A percentile compares a stretch with the other conserved stretches of the same genome.
Conservation (phyloP, 2,888 invertebrate genomes). For the Rambutsinella grinnellia region DNA sequence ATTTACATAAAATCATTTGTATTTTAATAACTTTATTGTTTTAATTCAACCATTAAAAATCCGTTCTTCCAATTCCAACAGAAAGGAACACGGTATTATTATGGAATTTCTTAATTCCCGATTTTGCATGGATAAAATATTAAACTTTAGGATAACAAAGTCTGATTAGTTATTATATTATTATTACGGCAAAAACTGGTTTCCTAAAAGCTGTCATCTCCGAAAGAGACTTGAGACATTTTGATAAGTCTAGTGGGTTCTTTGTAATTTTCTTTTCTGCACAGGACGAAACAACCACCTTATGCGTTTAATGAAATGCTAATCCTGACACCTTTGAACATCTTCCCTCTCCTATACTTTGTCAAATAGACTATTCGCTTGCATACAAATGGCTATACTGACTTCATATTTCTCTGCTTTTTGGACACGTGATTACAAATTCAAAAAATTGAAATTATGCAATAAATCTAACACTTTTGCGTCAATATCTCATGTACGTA, state of each 20-base stretch:
- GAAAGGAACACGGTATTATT: too few species aligned
- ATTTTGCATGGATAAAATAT: neutral
- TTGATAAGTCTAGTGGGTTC: conserved; percentile 7
- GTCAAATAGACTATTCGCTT: too few species aligned
- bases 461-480: conserved; percentile 17
- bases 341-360: too few species aligned
- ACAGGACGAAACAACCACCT: too few species aligned
- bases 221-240: conserved; percentile 29
- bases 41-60: too few species aligned
- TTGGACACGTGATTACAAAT: too few species aligned
- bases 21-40: too few species aligned
- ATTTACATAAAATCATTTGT: too few species aligned
- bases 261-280: neutral
- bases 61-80: neutral
- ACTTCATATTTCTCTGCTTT: too few species aligned
- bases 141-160: neutral
- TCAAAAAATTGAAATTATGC: conserved; percentile 10
- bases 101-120: neutral
- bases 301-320: too few species aligned
- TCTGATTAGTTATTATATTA: neutral
- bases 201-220: conserved; percentile 43
- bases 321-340: too few species aligned
- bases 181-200: conserved; percentile 46
- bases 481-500: conserved; percentile 7
- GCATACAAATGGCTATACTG: too few species aligned